Percentiles rank a stretch among this genome's conserved stretches.
phyloP scores from a whole-genome alignment of 1,140 invertebrate species.

The Drosophila pallidifrons region DNA sequence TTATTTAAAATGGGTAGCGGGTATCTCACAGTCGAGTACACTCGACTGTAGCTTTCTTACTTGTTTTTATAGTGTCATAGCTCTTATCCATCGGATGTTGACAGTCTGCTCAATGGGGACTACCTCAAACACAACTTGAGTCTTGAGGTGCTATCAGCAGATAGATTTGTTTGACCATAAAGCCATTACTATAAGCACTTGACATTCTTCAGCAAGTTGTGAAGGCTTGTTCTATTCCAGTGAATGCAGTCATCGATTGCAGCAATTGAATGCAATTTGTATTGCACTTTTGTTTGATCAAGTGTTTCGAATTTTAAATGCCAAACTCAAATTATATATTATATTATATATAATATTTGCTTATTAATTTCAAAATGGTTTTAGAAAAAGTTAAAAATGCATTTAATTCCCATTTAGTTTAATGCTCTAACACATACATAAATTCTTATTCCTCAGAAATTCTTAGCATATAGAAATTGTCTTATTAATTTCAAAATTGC shows the following conservation, averaged over 20 bases:
- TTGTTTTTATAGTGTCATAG: neutral
- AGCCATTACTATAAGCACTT: neutral
- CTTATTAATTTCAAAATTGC: too few relatives aligned
- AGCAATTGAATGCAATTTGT: neutral
- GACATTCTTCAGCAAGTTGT: neutral
- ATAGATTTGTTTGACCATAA: neutral
- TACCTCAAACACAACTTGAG: slow-evolving; percentile 10
- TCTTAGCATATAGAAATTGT: too few relatives aligned
- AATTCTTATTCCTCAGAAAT: neutral
- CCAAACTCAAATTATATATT: too few relatives aligned
- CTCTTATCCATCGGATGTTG: slow-evolving; percentile 1
- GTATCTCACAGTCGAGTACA: too few relatives aligned
- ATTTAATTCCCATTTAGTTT: too few relatives aligned
- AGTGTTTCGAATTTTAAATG: too few relatives aligned
- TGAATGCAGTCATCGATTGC: neutral
- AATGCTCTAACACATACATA: too few relatives aligned
- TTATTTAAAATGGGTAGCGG: too few relatives aligned
- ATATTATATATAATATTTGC: too few relatives aligned
- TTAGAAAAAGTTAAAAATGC: too few relatives aligned
- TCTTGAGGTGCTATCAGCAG: neutral
- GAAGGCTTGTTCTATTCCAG: neutral
- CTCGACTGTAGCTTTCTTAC: too few relatives aligned
- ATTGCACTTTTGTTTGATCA: neutral
- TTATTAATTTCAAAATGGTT: too few relatives aligned
- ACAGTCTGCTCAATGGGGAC: slow-evolving; percentile 7